Evolutionary conservation across 2,113 vertebrate genomes (phyloP).

Genomic region (Hippocampus mohnikei): DNA sequence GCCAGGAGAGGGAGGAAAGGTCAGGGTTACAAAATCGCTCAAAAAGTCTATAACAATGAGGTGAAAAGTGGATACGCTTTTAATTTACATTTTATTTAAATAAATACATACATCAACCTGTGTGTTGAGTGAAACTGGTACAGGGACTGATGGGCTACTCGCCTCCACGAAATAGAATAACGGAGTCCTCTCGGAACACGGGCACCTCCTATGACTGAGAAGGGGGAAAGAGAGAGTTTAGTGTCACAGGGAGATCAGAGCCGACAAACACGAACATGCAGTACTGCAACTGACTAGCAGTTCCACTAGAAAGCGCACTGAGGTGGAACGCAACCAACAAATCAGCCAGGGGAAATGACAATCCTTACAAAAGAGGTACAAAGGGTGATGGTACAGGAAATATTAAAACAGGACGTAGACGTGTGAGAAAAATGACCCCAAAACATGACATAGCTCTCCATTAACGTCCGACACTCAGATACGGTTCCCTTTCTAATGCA

Average conservation of each 20-base stretch:
- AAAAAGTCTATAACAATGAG: background rate
- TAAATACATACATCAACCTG: background rate
- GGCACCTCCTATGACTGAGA: too few species aligned
- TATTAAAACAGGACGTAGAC: background rate
- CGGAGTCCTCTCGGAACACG: background rate
- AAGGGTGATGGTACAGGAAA: background rate
- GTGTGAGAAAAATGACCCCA: background rate
- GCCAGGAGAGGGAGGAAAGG: constrained; percentile 45
- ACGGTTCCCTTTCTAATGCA: background rate
- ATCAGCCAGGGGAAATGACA: background rate
- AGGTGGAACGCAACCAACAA: too few species aligned
- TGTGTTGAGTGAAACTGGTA: background rate
- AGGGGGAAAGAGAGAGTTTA: too few species aligned
- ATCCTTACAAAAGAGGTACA: background rate
- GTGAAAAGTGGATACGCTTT: background rate
- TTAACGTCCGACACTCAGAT: background rate
- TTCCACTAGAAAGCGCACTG: too few species aligned
- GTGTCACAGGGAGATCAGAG: too few species aligned
- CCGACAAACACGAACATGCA: too few species aligned
- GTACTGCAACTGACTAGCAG: too few species aligned
- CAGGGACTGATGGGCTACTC: too few species aligned
- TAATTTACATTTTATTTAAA: background rate
- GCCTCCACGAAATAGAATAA: too few species aligned
- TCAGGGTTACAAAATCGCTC: constrained; percentile 22
- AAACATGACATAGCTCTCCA: background rate